A percentile compares a stretch with the other conserved stretches of the same genome.
phyloP scores from a whole-genome alignment of 92 coral and sea anemone species.

The Scolanthus callimorphus region DNA sequence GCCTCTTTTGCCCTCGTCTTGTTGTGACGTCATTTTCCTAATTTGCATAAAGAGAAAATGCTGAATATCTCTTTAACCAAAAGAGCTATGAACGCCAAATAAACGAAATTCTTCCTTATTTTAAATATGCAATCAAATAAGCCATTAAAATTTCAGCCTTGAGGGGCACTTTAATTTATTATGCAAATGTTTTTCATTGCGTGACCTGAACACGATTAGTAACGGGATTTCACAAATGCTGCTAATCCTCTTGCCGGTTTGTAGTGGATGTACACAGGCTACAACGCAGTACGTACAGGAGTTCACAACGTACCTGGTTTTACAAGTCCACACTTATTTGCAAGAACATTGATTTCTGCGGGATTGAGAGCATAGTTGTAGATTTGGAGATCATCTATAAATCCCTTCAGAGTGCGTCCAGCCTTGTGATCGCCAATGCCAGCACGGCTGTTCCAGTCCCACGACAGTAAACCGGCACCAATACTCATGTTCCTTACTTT shows the following conservation, averaged over 20 bases:
- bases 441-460: conserved; percentile 94
- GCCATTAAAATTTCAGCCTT: too few species aligned
- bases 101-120: too few species aligned
- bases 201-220: too few species aligned
- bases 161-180: not conserved
- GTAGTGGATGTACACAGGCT: not conserved
- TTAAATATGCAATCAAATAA: too few species aligned
- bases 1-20: too few species aligned
- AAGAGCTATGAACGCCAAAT: too few species aligned
- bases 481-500: conserved; percentile 94
- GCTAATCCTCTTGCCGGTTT: too few species aligned
- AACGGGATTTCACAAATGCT: too few species aligned
- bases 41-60: too few species aligned
- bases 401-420: conserved; percentile 84
- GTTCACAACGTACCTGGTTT: not conserved
- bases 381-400: conserved; percentile 92
- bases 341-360: conserved; percentile 59
- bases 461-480: conserved; percentile 79
- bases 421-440: conserved; percentile 99
- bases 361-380: conserved; percentile 91
- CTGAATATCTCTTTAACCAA: too few species aligned
- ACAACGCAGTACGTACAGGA: not conserved
- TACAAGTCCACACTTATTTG: conserved; percentile 63
- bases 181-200: too few species aligned
- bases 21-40: too few species aligned